Evolutionary conservation across 2,888 invertebrate genomes (phyloP).

Genomic region (Phengaris arion): DNA sequence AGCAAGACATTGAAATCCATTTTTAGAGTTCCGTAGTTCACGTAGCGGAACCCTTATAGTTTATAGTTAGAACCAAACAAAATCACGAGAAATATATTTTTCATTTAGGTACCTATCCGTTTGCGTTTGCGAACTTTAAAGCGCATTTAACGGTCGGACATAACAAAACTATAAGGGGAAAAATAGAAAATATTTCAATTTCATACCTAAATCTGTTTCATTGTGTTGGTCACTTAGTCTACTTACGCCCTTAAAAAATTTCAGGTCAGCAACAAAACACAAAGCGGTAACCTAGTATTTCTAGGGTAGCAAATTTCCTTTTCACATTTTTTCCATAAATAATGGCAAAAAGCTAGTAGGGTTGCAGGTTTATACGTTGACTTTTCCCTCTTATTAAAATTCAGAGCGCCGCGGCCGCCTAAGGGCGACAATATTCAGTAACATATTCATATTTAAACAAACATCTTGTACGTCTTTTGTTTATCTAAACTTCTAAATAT

Average conservation of each 20-base stretch:
- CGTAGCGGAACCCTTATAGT: too few relatives aligned
- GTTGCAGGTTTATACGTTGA: slow-evolving; percentile 27
- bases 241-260: background rate
- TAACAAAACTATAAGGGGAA: background rate
- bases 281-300: background rate
- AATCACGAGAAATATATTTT: too few relatives aligned
- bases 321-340: slow-evolving; percentile 23
- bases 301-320: slow-evolving; percentile 4
- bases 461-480: slow-evolving; percentile 30
- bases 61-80: too few relatives aligned
- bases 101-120: too few relatives aligned
- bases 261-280: background rate
- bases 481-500: slow-evolving; percentile 17
- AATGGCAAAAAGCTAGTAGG: background rate
- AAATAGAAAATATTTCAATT: slow-evolving; percentile 4
- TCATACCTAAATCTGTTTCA: background rate
- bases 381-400: slow-evolving; percentile 30
- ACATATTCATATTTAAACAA: slow-evolving; percentile 34
- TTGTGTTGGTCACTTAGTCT: background rate
- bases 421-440: slow-evolving; percentile 30
- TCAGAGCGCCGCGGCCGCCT: slow-evolving; percentile 9
- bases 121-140: too few relatives aligned
- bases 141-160: too few relatives aligned
- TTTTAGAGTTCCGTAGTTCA: too few relatives aligned
- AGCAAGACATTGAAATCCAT: too few relatives aligned